These are phyloP conservation scores for Heptranchias perlo DNA, from an alignment of 2,113 vertebrate species.

Conservation along the genomic window DNA sequence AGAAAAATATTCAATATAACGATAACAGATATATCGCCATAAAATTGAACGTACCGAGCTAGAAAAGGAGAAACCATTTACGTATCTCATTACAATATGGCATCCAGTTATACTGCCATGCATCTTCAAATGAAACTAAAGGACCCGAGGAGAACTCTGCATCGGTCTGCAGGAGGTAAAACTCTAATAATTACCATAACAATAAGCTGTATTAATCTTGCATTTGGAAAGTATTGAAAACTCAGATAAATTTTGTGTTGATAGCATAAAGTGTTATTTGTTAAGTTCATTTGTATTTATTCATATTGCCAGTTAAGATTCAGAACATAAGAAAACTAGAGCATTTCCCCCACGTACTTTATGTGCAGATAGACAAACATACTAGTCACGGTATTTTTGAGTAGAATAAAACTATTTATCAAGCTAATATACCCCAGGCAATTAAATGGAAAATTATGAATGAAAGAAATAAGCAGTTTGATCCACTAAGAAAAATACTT, in stretches of 20 bases:
- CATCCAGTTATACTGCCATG: slow-evolving; percentile 33
- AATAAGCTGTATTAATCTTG: not conserved
- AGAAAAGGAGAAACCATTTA: not conserved
- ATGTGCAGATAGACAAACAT: not conserved
- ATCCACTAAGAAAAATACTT: not conserved
- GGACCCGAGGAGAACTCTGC: slow-evolving; percentile 2
- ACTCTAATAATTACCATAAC: not conserved
- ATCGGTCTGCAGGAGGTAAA: slow-evolving; percentile 4
- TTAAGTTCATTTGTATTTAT: not conserved
- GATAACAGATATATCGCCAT: not conserved
- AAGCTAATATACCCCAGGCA: not conserved
- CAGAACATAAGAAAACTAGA: not conserved
- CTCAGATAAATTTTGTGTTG: not conserved
- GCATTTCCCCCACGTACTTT: not conserved
- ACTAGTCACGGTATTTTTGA: not conserved
- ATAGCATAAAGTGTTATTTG: not conserved
- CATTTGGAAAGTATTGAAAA: not conserved
- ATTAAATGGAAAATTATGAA: not conserved
- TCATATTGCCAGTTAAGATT: not conserved
- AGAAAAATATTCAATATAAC: not conserved
- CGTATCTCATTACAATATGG: not conserved
- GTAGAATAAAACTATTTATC: not conserved
- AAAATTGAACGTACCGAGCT: not conserved
- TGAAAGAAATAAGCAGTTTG: not conserved
- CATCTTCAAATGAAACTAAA: slow-evolving; percentile 36